A percentile compares a stretch with the other conserved stretches of the same genome.
Conservation (phyloP, 2,888 invertebrate species). For the Microctonus aethiopoides region DNA sequence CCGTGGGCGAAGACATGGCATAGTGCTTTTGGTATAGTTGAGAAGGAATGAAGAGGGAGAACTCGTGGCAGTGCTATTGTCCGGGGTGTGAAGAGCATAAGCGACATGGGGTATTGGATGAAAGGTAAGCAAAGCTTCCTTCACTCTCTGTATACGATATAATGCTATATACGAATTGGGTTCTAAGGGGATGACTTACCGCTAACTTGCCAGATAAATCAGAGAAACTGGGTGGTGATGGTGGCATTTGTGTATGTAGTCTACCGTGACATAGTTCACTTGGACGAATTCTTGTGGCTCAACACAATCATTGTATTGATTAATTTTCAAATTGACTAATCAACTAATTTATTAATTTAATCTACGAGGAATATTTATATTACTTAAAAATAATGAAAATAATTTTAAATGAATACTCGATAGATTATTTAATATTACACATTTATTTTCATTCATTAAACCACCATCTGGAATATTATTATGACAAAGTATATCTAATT, state of each 20-base stretch:
- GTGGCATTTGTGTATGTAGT: slow-evolving; percentile 20
- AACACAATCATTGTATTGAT: not conserved
- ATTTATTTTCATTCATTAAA: no score
- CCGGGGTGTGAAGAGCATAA: not conserved
- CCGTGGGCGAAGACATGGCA: slow-evolving; percentile 45
- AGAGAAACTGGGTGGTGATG: slow-evolving; percentile 46
- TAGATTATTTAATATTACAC: no score
- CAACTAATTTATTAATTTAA: no score
- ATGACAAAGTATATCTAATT: no score
- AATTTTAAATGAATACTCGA: no score
- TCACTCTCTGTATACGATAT: not conserved
- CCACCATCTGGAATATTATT: no score
- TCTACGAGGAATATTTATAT: no score
- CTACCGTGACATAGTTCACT: slow-evolving; percentile 22
- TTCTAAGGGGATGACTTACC: slow-evolving; percentile 54
- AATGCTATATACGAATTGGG: slow-evolving; percentile 22
- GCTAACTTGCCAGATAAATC: slow-evolving; percentile 58
- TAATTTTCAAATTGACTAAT: not conserved
- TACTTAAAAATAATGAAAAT: slow-evolving; percentile 38
- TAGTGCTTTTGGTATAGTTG: slow-evolving; percentile 56
- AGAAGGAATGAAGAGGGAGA: slow-evolving; percentile 54
- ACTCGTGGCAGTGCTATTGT: slow-evolving; percentile 33
- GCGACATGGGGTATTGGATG: not conserved
- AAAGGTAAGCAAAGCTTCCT: slow-evolving; percentile 32
- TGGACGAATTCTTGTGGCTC: slow-evolving; percentile 15